Base-by-base conservation (phyloP, 2,797 vertebrate genomes). In the Mus caroli region DNA sequence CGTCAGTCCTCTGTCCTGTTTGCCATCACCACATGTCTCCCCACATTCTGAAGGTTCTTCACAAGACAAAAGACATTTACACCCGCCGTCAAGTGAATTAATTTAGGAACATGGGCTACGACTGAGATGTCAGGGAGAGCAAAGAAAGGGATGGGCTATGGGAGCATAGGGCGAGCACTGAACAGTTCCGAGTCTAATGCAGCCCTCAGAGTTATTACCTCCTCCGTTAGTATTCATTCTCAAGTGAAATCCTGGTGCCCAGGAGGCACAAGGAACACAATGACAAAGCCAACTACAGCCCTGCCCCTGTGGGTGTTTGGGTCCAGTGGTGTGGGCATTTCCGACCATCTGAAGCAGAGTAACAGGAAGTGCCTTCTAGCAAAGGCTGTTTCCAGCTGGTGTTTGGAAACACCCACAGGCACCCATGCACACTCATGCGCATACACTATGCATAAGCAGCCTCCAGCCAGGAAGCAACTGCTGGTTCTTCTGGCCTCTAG, bases 401-500 rank as follows among this genome's bases (percentile, higher is more conserved):
- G 73, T 88, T 69, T 90, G 75, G 78, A 84, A 50, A 60, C 79
- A 90, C 52, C 34, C 90, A 79, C 71, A 10, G 93, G 82, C 91
- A 95, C 80, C 90, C 80, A 75, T 28, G 79, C 95, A 85, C 86
- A 88, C 87, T 62, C 73, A 91, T 19, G 96, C 62, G 92, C 77
- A 84, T 62, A 93, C 76, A 97, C 62, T 91, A 97, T 26, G 46
- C 87, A 75, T 34, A 46, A 79, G 87, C 34, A 31, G 95, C 89
- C 34, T 92, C 86, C 86, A 64, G 76, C 92, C 71, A 24, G 80
- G 86, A 91, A 80, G 93, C 96, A 94, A 93, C 82, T n/a, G 94
- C 76, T 94, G 83, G 83, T 79, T 94, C 88, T 95, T 94, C 96
- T 56, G 54, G 94, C 94, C 94, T 92, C 84, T 95, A 88, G 79